phyloP scores from a whole-genome alignment of 2,113 vertebrate genomes.

The Trochalopteron elliotii region DNA sequence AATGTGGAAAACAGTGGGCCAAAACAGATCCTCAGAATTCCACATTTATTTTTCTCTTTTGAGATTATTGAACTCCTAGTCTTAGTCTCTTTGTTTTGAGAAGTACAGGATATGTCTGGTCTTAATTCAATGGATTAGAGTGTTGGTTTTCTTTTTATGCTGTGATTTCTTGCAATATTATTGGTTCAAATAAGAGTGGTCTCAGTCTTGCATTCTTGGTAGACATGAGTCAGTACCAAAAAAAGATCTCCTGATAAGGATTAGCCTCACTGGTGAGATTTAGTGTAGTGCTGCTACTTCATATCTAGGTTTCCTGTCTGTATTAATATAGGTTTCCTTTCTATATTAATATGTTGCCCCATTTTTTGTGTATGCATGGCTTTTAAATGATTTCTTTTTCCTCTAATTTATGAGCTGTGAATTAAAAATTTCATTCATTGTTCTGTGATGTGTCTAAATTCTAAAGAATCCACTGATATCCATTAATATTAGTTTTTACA shows the following conservation, averaged over 20 bases:
- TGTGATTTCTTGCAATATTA: background rate
- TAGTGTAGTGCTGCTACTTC: background rate
- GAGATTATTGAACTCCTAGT: background rate
- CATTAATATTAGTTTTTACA: background rate
- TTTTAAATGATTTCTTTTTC: background rate
- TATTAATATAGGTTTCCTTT: background rate
- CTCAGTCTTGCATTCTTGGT: background rate
- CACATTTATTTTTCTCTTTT: background rate
- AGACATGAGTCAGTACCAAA: background rate
- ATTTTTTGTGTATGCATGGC: background rate
- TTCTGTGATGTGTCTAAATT: background rate
- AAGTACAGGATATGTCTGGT: background rate
- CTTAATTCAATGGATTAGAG: background rate
- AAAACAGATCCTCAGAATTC: background rate
- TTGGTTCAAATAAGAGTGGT: background rate
- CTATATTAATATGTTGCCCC: background rate
- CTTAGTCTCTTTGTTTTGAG: background rate
- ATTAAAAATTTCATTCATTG: background rate
- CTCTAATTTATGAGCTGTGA: background rate
- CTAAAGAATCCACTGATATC: background rate
- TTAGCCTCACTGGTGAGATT: background rate
- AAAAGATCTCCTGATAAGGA: background rate
- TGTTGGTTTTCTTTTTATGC: background rate
- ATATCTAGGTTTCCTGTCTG: background rate
- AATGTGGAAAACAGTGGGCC: background rate